Evolutionary conservation across 2,888 invertebrate species (phyloP).

Genomic region (Nemotelus nigrinus): DNA sequence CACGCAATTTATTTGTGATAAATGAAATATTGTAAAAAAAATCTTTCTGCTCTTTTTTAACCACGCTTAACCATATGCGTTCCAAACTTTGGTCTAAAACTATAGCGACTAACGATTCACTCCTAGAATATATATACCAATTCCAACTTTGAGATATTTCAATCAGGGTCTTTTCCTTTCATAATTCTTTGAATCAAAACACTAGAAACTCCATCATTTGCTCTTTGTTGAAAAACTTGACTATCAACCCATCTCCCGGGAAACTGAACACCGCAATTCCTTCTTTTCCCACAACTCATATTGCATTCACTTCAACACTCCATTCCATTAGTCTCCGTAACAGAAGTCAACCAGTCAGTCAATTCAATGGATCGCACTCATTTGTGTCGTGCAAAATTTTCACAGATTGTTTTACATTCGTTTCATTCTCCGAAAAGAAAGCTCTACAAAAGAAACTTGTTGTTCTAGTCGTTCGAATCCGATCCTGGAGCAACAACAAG

Average conservation of each 20-base stretch:
- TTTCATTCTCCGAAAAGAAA: neutral
- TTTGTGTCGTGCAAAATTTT: neutral
- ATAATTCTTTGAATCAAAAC: no score
- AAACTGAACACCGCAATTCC: neutral
- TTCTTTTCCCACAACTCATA: no score
- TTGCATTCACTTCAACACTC: no score
- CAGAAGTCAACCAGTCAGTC: neutral
- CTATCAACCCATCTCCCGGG: neutral
- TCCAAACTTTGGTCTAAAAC: no score
- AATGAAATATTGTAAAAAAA: no score
- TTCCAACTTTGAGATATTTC: no score
- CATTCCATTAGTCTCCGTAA: neutral
- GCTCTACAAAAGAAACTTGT: neutral
- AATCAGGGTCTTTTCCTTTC: no score
- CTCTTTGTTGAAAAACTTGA: neutral
- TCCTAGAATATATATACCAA: no score
- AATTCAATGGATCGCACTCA: slow-evolving; percentile 8
- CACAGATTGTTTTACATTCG: slow-evolving; percentile 11
- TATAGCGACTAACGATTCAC: no score
- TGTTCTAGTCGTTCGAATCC: neutral
- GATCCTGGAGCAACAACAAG: slow-evolving; percentile 11
- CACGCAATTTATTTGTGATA: no score
- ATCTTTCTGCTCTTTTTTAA: no score
- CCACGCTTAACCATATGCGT: no score
- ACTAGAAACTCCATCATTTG: neutral